phyloP scores from a whole-genome alignment of 2,113 vertebrate genomes.

The Tringa solitaria region DNA sequence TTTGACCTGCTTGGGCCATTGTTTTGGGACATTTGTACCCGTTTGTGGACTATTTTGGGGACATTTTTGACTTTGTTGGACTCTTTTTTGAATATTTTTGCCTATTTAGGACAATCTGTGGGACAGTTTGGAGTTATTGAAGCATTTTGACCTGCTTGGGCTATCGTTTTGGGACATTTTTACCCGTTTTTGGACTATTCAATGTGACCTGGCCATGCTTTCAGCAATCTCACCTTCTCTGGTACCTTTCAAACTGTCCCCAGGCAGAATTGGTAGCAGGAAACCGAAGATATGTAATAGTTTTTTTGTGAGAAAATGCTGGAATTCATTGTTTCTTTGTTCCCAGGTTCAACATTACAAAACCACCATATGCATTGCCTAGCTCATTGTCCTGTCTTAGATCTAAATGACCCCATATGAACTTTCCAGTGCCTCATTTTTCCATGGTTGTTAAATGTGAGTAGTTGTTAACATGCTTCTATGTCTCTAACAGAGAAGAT shows the following conservation, averaged over 20 bases:
- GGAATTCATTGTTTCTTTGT: background rate
- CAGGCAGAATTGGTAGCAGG: background rate
- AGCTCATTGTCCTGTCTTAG: background rate
- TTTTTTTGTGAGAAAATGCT: background rate
- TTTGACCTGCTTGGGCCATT: no score
- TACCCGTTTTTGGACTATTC: no score
- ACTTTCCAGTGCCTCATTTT: background rate
- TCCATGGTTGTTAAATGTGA: background rate
- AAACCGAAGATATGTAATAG: background rate
- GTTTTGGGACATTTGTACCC: no score
- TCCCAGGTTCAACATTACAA: background rate
- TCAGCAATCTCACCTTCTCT: background rate
- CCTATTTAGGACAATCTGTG: no score
- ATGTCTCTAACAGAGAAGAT: background rate
- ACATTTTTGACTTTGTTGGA: no score
- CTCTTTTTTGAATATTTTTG: no score
- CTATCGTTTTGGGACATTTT: no score
- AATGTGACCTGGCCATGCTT: fast-evolving
- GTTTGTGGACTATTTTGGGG: no score
- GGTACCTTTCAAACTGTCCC: background rate
- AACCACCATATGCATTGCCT: background rate
- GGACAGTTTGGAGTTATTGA: no score
- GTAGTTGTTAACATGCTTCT: background rate
- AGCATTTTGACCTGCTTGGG: no score
- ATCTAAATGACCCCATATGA: background rate